phyloP scores from a whole-genome alignment of 2,888 invertebrate genomes.

The Catonia carolina region DNA sequence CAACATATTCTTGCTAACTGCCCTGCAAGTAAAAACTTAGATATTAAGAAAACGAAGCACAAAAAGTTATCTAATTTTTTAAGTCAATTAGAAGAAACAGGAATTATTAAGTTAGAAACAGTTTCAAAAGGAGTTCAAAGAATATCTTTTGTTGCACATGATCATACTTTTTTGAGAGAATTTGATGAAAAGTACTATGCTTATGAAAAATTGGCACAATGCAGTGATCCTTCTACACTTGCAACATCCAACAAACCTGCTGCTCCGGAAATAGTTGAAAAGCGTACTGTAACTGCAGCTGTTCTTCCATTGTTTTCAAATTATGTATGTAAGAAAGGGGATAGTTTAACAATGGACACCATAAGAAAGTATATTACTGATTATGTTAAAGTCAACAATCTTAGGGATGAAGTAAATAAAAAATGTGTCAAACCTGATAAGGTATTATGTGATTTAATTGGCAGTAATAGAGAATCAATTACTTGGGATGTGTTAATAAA shows the following conservation, averaged over 20 bases:
- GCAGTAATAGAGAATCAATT: conserved; percentile 45
- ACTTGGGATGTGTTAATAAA: conserved; percentile 67
- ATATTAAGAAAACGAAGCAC: conserved; percentile 81
- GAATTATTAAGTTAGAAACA: conserved; percentile 34
- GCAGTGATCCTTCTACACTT: conserved; percentile 17
- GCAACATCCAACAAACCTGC: conserved; percentile 35
- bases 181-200: conserved; percentile 39
- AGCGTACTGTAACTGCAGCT: conserved; percentile 60
- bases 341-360: not conserved
- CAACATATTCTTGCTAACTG: conserved; percentile 60
- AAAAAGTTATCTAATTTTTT: conserved; percentile 86
- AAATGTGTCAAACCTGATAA: conserved; percentile 44
- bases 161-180: conserved; percentile 50
- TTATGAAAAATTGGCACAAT: conserved; percentile 5
- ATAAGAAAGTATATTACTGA: conserved; percentile 55
- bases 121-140: conserved; percentile 73
- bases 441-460: conserved; percentile 44
- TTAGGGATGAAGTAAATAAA: conserved; percentile 38
- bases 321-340: conserved; percentile 48
- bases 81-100: conserved; percentile 63
- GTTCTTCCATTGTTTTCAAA: conserved; percentile 56
- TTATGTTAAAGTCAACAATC: conserved; percentile 60
- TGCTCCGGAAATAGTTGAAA: conserved; percentile 55
- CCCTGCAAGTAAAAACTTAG: conserved; percentile 60
- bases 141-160: conserved; percentile 54